Base-by-base conservation (phyloP, 2,113 vertebrate genomes). In the Oenanthe oenanthe region DNA sequence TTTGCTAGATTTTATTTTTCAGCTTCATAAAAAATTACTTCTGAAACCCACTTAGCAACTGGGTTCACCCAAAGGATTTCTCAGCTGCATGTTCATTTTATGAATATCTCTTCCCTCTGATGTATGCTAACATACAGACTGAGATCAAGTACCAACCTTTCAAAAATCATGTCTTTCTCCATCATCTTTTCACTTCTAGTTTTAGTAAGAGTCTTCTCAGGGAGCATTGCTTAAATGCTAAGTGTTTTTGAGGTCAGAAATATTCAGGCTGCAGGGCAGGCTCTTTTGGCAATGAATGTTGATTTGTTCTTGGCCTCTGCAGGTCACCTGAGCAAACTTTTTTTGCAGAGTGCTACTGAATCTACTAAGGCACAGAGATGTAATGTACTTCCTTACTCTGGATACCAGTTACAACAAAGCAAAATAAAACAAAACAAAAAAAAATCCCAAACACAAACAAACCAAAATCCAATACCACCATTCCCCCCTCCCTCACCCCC, bases 401-500 rank as follows among this genome's bases (percentile, higher is more conserved):
- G 36, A 21, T 54, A 57, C 31, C 21, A 62, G 17, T 47, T 43
- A 62, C 6, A 31, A 11, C 10, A 42, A 57, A 66, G 12, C 8
- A 48, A 50, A 75, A 48, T 10, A 34, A 48, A 53, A 34, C 9
- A 38, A 66, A 29, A n/a, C 9, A 13, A 31, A 19, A 40, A 50
- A 36, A 18, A 31, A 31, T 34, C 11, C 4, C 29, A 42, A 20
- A 26, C 6, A 22, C 7, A 36, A 45, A 57, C 5, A 13, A n/a
- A 24, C 6, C 10, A 43, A 22, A 10, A 4, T 1, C 7, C 9
- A 47, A 45, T 7, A 12, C 8, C 5, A 3, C 36, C 2, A 15
- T 17, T 4, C 2, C 12, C 20, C 4, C 10, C 28, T 26, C 50
- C 3, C 13, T n/a, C n/a, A n/a, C n/a, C n/a, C n/a, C n/a, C n/a